Evolutionary conservation across 1,140 invertebrate species (phyloP).

Genomic region (Drosophila oshimai): DNA sequence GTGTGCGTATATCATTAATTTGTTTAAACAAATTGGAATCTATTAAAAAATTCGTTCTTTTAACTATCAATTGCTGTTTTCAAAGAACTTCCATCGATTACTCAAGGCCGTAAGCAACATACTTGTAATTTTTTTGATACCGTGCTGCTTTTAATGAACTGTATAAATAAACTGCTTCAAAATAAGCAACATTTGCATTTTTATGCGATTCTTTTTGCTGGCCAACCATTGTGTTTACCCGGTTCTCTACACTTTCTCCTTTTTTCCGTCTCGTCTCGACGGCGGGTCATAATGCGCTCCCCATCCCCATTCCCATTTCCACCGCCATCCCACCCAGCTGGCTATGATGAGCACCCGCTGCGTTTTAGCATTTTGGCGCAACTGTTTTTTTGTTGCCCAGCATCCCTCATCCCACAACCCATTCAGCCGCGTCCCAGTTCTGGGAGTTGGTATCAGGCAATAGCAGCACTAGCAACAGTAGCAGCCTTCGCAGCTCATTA

Average conservation of each 20-base stretch:
- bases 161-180: slow-evolving; percentile 20
- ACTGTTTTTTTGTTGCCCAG: slow-evolving; percentile 48
- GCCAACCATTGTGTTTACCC: slow-evolving; percentile 18
- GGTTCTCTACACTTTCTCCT: too few relatives aligned
- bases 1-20: too few relatives aligned
- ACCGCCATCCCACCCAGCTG: slow-evolving; percentile 29
- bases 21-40: too few relatives aligned
- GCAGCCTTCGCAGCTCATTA: slow-evolving; percentile 64
- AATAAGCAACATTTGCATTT: slow-evolving; percentile 30
- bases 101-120: background rate
- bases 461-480: slow-evolving; percentile 10
- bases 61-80: background rate
- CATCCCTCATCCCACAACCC: slow-evolving; percentile 34
- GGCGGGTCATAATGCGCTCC: slow-evolving; percentile 10
- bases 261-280: background rate
- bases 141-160: slow-evolving; percentile 4
- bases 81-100: background rate
- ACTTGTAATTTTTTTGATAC: background rate
- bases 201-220: slow-evolving; percentile 29
- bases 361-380: slow-evolving; percentile 71
- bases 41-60: background rate
- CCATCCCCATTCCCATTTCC: too few relatives aligned
- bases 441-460: slow-evolving; percentile 41
- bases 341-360: slow-evolving; percentile 63
- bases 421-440: slow-evolving; percentile 43